These are phyloP conservation scores for Pterois miles DNA, from an alignment of 2,797 vertebrate species.

Conservation along the genomic window DNA sequence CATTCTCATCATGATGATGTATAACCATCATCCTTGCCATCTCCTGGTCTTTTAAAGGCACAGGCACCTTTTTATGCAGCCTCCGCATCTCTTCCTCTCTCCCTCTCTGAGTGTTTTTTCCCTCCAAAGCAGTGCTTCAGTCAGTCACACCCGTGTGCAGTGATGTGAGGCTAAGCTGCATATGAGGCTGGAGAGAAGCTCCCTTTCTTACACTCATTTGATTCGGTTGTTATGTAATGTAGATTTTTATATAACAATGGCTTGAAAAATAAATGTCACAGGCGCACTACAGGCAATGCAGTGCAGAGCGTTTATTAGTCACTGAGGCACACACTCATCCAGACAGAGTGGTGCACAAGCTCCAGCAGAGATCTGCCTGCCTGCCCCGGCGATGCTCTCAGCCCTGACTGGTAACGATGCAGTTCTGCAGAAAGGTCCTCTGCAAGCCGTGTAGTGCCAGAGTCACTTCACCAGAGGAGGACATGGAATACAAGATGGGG, in stretches of 20 bases:
- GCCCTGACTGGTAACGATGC: slow-evolving; percentile 78
- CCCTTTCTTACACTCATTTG: slow-evolving; percentile 38
- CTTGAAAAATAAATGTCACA: slow-evolving; percentile 72
- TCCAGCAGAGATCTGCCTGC: slow-evolving; percentile 64
- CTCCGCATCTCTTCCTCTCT: slow-evolving; percentile 43
- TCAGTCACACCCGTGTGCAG: slow-evolving; percentile 45
- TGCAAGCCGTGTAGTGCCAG: slow-evolving; percentile 85
- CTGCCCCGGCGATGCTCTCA: slow-evolving; percentile 76
- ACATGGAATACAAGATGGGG: slow-evolving; percentile 89
- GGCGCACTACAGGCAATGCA: slow-evolving; percentile 60
- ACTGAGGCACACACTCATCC: slow-evolving; percentile 51
- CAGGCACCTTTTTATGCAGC: slow-evolving; percentile 48
- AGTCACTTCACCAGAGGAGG: slow-evolving; percentile 85
- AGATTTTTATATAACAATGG: slow-evolving; percentile 71
- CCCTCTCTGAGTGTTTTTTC: slow-evolving; percentile 52
- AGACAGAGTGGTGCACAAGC: slow-evolving; percentile 59
- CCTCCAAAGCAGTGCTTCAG: slow-evolving; percentile 52
- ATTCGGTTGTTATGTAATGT: slow-evolving; percentile 49
- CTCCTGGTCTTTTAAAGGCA: slow-evolving; percentile 68
- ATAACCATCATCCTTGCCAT: slow-evolving; percentile 31
- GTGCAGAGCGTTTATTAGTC: slow-evolving; percentile 50
- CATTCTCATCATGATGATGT: slow-evolving; percentile 5
- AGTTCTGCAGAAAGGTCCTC: slow-evolving; percentile 85
- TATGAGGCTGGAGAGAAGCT: slow-evolving; percentile 36
- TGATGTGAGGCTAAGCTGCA: slow-evolving; percentile 50